Evolutionary conservation across 2,797 vertebrate genomes (phyloP), one percentile per base, ranked within the genome.

Genomic region (Protosalanx chinensis): DNA sequence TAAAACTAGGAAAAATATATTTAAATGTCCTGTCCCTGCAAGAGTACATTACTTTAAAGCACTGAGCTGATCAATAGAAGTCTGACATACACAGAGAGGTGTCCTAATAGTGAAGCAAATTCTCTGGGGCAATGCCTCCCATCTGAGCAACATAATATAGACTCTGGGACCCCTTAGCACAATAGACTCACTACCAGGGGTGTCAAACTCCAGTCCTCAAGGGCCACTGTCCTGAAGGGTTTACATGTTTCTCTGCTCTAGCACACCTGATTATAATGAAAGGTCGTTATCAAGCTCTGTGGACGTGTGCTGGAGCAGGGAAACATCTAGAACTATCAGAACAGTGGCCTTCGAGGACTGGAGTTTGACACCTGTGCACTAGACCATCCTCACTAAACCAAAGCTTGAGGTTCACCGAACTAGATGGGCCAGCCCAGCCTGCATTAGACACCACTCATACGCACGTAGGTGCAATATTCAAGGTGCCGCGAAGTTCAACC

Each of bases 1-100:
- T 87, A 86, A 86, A 90, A 88, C 81, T 87, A 87, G 86, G 88
- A 89, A 89, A 75, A 70, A 81, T 77, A 73, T 70, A 69, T 77
- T 65, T 49, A 78, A 79, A 83, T 73, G 72, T 79, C 79, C 82
- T 79, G 68, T 73, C 81, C 80, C 83, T 78, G 72, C 76, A 71
- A 71, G 67, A 82, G 79, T 76, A 76, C 72, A 83, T 74, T 77
- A 78, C 76, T 79, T 82, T 73, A 79, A 85, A 86, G 80, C 75
- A 75, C 70, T 63, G 75, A 80, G 58, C 63, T 79, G 68, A 79
- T 79, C 82, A 64, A 77, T 64, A 76, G 70, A 80, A 79, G 68
- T 71, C 29, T 18, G 16, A 72, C 41, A 46, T 46, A 12, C 57
- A 68, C 63, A 33, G 61, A 57, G 61, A 75, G 16, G 30, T 72